Evolutionary conservation across 2,888 invertebrate species (phyloP), one percentile per base, ranked within the genome.

Genomic region (Heliconius cydno): DNA sequence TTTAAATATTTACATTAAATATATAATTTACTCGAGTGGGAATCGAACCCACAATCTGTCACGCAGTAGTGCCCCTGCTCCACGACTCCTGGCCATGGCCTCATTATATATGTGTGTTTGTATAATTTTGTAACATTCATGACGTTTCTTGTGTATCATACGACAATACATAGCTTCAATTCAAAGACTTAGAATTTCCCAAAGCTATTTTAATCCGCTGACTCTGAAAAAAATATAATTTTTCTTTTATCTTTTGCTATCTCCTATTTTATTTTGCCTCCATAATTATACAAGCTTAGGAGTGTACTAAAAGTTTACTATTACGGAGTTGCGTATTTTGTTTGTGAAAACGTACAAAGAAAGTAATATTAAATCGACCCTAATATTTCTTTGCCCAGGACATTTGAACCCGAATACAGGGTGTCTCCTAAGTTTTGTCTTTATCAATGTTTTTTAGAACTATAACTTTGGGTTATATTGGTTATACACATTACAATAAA

Each of bases 321-420:
- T 60, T 60, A 73, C 57, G 52, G 30, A 73, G 57, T n/a, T 60
- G 60, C 73, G 73, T 72, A 79, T 72, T 76, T 76, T 76, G 72
- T 79, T 71, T 67, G 38, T 22, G 57, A 60, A 79, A 79, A 72
- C 71, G 79, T 76, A 76, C 65, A 76, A 79, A 79, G 72, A 38
- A 57, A 76, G 74, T 63, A 57, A 73, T 72, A 67, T 80, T 80
- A 80, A 73, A 74, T 28, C 60, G 67, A 68, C 38, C 68, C 73
- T 60, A 73, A 77, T 76, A 77, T 60, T 68, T 68, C 73, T 73
- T 80, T 77, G 77, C 74, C 41, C 66, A 73, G 25, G 34, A 34
- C 30, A 60, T 73, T 73, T 60, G n/a, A 52, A 57, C 28, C 10
- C 72, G 30, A 70, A 41, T 70, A 70, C 70, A 41, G 25, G 70